phyloP scores from a whole-genome alignment of 2,797 vertebrate genomes.

The Odontamblyopus rebecca region DNA sequence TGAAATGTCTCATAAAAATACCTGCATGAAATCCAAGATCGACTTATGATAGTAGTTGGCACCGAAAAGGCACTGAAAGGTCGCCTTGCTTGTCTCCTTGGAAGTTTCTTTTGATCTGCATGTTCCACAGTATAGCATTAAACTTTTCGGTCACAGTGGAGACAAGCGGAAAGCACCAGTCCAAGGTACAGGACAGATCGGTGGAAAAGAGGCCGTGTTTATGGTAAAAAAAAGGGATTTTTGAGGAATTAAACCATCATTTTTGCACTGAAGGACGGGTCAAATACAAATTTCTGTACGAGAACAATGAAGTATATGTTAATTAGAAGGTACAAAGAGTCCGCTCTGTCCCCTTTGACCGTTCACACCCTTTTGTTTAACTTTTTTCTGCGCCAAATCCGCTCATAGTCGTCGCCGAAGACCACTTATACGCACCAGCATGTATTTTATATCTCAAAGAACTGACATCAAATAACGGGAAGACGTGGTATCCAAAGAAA shows the following conservation, averaged over 20 bases:
- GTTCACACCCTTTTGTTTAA: constrained; percentile 48
- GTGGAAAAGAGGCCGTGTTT: too few relatives aligned
- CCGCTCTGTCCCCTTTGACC: constrained; percentile 37
- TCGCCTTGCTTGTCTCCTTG: too few relatives aligned
- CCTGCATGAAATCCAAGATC: constrained; percentile 51
- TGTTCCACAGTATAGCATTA: too few relatives aligned
- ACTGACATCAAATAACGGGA: constrained; percentile 69
- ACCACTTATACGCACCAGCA: constrained; percentile 53
- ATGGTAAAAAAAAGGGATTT: too few relatives aligned
- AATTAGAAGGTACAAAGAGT: constrained; percentile 2
- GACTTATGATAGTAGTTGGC: constrained; percentile 35
- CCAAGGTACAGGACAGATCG: too few relatives aligned
- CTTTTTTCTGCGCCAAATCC: constrained; percentile 41
- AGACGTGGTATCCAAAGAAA: constrained; percentile 72
- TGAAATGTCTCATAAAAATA: constrained; percentile 67
- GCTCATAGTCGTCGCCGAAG: constrained; percentile 42
- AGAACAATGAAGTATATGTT: too few relatives aligned
- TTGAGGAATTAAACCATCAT: too few relatives aligned
- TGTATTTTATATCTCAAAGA: constrained; percentile 71
- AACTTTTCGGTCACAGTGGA: too few relatives aligned
- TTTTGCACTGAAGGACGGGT: too few relatives aligned
- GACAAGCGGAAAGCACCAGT: too few relatives aligned
- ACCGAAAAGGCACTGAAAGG: constrained; percentile 35
- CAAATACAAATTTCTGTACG: too few relatives aligned
- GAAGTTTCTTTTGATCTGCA: too few relatives aligned